Conservation (phyloP, 2,797 vertebrate species). For the Melanotaenia pygmaea region DNA sequence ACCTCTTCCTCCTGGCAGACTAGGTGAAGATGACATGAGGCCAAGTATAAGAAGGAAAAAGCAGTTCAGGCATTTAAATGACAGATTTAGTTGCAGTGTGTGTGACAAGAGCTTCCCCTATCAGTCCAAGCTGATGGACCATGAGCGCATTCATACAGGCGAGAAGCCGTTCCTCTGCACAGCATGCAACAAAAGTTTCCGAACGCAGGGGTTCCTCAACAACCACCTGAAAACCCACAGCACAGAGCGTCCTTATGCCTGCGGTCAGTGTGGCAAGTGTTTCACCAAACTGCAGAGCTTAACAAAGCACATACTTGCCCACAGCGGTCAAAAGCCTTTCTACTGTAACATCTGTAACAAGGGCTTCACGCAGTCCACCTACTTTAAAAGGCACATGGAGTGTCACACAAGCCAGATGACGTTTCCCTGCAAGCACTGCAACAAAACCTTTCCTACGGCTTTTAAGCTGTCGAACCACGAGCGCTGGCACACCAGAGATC, state of each 20-base stretch:
- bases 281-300: constrained; percentile 81
- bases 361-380: constrained; percentile 80
- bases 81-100: constrained; percentile 67
- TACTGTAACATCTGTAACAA: constrained; percentile 80
- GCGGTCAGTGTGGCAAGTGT: constrained; percentile 81
- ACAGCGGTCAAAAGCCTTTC: constrained; percentile 84
- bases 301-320: constrained; percentile 81
- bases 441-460: constrained; percentile 79
- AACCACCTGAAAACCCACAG: constrained; percentile 85
- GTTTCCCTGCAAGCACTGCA: constrained; percentile 79
- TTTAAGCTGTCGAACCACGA: constrained; percentile 83
- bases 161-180: constrained; percentile 84
- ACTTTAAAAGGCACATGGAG: constrained; percentile 82
- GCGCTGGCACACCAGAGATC: constrained; percentile 84
- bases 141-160: constrained; percentile 80
- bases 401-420: constrained; percentile 81
- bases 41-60: constrained; percentile 70
- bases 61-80: constrained; percentile 60
- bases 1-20: constrained; percentile 61
- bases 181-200: constrained; percentile 81
- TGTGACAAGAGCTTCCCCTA: constrained; percentile 83
- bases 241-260: constrained; percentile 75
- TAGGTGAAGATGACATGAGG: constrained; percentile 39
- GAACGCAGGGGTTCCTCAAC: constrained; percentile 82
- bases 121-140: constrained; percentile 80